A percentile compares a stretch with the other conserved stretches of the same genome.
Evolutionary conservation across 2,888 invertebrate species (phyloP).

Genomic region (Microchrysa polita): DNA sequence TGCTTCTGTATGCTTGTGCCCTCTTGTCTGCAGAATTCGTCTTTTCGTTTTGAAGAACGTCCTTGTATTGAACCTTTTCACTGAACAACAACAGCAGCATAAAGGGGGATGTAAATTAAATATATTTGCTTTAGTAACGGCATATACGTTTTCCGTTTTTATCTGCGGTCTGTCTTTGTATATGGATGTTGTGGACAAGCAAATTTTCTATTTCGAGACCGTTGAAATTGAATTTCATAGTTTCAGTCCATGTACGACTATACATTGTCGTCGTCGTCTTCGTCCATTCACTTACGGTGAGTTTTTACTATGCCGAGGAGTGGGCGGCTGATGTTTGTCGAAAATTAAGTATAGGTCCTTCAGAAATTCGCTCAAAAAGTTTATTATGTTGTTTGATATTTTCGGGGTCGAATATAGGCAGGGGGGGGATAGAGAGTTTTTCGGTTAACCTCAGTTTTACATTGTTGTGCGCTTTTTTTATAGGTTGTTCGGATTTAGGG

Average conservation of each 20-base stretch:
- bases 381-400: conserved; percentile 4
- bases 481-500: no score
- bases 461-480: no score
- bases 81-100: conserved; percentile 7
- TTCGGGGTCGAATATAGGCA: background rate
- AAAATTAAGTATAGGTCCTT: conserved; percentile 3
- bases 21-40: background rate
- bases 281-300: background rate
- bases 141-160: conserved; percentile 23
- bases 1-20: no score
- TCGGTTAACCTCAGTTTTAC: no score
- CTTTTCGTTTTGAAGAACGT: conserved; percentile 1
- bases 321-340: background rate
- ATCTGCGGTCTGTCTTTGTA: background rate
- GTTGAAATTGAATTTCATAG: conserved; percentile 5
- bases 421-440: no score
- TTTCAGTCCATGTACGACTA: background rate
- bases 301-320: background rate
- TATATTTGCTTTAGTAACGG: conserved; percentile 48
- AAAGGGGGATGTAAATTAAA: conserved; percentile 46
- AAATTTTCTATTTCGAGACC: background rate
- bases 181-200: no score
- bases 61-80: conserved; percentile 28
- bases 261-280: no score
- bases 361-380: background rate